These are phyloP conservation scores for Hylyphantes graminicola DNA, from an alignment of 1,140 invertebrate genomes.

Conservation along the genomic window DNA sequence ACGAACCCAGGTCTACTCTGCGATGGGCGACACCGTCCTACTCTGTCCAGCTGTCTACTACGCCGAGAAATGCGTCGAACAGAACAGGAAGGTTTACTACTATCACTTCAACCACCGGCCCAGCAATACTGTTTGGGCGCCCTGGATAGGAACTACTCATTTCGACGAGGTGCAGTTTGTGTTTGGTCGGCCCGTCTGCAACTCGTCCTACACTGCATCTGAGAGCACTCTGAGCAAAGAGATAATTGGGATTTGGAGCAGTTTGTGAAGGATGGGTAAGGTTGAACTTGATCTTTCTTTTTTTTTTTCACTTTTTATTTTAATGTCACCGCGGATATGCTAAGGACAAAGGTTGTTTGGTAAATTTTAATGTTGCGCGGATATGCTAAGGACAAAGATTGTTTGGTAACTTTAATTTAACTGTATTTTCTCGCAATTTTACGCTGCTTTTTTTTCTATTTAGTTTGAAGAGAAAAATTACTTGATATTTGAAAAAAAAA, in stretches of 20 bases:
- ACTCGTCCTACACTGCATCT: conserved; percentile 10
- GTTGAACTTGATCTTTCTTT: too few species aligned
- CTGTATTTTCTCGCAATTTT: too few species aligned
- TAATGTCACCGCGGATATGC: too few species aligned
- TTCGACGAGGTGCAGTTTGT: conserved; percentile 62
- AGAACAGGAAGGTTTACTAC: conserved; percentile 51
- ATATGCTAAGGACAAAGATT: too few species aligned
- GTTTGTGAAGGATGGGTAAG: conserved; percentile 58
- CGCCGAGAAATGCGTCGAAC: neutral
- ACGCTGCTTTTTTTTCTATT: too few species aligned
- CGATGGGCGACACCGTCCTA: conserved; percentile 1
- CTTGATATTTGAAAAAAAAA: too few species aligned
- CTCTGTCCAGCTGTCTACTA: conserved; percentile 21
- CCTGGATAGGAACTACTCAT: conserved; percentile 59
- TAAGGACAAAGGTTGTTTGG: too few species aligned
- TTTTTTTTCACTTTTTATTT: too few species aligned
- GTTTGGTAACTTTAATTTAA: too few species aligned
- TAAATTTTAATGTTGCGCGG: too few species aligned
- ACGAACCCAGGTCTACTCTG: neutral
- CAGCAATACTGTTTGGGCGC: conserved; percentile 13
- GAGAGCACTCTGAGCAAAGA: conserved; percentile 43
- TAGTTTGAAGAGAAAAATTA: too few species aligned
- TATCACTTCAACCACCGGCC: conserved; percentile 61
- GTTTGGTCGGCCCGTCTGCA: conserved; percentile 56
- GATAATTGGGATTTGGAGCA: conserved; percentile 56